These are phyloP conservation scores for Serripes groenlandicus DNA, from an alignment of 2,888 invertebrate genomes.

Conservation along the genomic window DNA sequence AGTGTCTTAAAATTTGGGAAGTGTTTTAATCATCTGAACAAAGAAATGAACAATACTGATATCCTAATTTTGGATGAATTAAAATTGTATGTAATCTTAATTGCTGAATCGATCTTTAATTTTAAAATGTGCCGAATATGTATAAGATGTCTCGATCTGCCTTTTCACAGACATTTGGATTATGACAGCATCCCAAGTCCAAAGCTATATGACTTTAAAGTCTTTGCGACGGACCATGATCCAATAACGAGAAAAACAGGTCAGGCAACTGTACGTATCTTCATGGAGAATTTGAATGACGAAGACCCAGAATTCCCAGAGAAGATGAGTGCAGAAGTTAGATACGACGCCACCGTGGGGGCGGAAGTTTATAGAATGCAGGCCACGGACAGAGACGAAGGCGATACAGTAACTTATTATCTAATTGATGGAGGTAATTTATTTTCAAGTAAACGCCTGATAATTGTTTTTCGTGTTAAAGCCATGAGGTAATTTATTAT, in stretches of 20 bases:
- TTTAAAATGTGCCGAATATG: too few species aligned
- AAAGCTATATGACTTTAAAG: slow-evolving; percentile 93
- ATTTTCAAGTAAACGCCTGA: too few species aligned
- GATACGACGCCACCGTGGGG: slow-evolving; percentile 87
- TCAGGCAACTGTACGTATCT: slow-evolving; percentile 83
- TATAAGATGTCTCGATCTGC: too few species aligned
- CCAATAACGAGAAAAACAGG: slow-evolving; percentile 17
- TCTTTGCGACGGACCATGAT: slow-evolving; percentile 93
- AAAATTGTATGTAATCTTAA: too few species aligned
- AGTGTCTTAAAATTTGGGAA: too few species aligned
- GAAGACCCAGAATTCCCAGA: slow-evolving; percentile 91
- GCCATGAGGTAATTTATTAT: too few species aligned
- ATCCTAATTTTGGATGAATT: too few species aligned
- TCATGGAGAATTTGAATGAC: slow-evolving; percentile 98
- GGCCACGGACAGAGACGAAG: slow-evolving; percentile 96
- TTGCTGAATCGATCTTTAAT: too few species aligned
- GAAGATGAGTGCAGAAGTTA: slow-evolving; percentile 69
- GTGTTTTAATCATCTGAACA: too few species aligned
- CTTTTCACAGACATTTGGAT: slow-evolving; percentile 81
- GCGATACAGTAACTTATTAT: slow-evolving; percentile 96
- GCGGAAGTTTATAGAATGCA: slow-evolving; percentile 92
- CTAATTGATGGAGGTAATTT: slow-evolving; percentile 76
- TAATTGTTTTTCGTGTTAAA: too few species aligned
- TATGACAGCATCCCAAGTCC: slow-evolving; percentile 80
- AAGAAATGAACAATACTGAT: too few species aligned